A percentile compares a stretch with the other conserved stretches of the same genome.
Conservation (phyloP, 2,888 invertebrate species). For the Aromia moschata region DNA sequence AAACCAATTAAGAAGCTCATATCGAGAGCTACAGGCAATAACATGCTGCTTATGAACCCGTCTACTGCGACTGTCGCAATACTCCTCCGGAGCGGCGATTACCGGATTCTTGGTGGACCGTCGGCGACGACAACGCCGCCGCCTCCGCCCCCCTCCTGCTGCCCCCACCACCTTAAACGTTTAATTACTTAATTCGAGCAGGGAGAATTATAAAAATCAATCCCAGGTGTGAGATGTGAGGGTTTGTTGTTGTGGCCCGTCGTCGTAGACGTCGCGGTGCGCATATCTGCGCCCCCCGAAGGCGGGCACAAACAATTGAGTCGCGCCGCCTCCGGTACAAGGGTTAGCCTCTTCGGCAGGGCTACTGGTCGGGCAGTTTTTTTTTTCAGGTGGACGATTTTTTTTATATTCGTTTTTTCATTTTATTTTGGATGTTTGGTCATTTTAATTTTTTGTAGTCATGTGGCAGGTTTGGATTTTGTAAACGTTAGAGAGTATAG, state of each 20-base stretch:
- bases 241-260: constrained; percentile 18
- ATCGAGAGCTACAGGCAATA: constrained; percentile 7
- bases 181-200: constrained; percentile 22
- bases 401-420: too few species aligned
- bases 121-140: constrained; percentile 3
- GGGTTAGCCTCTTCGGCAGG: constrained; percentile 21
- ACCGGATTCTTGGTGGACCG: constrained; percentile 20
- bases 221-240: constrained; percentile 25
- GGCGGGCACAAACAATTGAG: constrained; percentile 25
- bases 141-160: too few species aligned
- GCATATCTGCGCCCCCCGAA: constrained; percentile 10
- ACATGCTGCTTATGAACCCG: background rate
- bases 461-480: too few species aligned
- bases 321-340: constrained; percentile 22
- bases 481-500: too few species aligned
- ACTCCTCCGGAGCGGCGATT: constrained; percentile 2
- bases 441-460: too few species aligned
- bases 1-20: background rate
- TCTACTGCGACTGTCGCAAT: constrained; percentile 2
- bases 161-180: too few species aligned
- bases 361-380: constrained; percentile 11
- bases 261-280: constrained; percentile 14
- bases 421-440: too few species aligned
- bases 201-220: constrained; percentile 26
- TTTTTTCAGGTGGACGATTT: background rate